Evolutionary conservation across 35 echinoderm and acorn worm genomes (phyloP).

Genomic region (Eucidaris tribuloides): DNA sequence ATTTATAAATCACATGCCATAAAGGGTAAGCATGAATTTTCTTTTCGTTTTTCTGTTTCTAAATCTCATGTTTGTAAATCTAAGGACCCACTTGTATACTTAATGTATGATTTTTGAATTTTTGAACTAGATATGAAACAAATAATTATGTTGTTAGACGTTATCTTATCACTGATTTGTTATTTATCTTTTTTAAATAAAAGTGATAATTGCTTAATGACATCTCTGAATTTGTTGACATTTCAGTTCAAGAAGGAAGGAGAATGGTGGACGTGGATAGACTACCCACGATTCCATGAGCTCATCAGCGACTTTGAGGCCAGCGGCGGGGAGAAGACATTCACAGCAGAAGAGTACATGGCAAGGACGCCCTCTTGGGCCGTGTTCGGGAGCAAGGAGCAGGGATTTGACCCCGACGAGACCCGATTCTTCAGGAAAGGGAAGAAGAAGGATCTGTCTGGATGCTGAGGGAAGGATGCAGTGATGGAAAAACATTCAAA

Average conservation of each 20-base stretch:
- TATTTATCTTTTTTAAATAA: not conserved
- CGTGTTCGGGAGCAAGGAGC: conserved; percentile 80
- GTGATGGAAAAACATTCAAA: no score
- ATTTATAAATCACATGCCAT: no score
- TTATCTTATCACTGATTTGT: no score
- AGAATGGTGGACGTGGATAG: conserved; percentile 93
- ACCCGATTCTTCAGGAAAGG: conserved; percentile 84
- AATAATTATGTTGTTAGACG: no score
- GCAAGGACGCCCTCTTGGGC: conserved; percentile 86
- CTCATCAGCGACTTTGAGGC: conserved; percentile 69
- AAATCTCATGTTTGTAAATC: no score
- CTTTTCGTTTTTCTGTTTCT: no score
- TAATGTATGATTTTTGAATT: no score
- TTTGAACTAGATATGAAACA: no score
- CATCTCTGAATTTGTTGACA: no score
- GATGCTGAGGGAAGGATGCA: conserved; percentile 57
- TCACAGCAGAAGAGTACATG: conserved; percentile 88
- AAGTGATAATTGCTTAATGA: not conserved
- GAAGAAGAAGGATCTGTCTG: conserved; percentile 92
- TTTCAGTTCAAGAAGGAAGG: conserved; percentile 85
- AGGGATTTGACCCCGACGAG: conserved; percentile 92
- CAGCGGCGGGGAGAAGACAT: conserved; percentile 57
- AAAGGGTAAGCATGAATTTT: no score
- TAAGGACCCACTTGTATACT: no score
- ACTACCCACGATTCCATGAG: conserved; percentile 81